Percentiles rank a stretch among this genome's conserved stretches.
These are phyloP conservation scores for Morpho achilles DNA, from an alignment of 2,888 invertebrate species.

Conservation along the genomic window DNA sequence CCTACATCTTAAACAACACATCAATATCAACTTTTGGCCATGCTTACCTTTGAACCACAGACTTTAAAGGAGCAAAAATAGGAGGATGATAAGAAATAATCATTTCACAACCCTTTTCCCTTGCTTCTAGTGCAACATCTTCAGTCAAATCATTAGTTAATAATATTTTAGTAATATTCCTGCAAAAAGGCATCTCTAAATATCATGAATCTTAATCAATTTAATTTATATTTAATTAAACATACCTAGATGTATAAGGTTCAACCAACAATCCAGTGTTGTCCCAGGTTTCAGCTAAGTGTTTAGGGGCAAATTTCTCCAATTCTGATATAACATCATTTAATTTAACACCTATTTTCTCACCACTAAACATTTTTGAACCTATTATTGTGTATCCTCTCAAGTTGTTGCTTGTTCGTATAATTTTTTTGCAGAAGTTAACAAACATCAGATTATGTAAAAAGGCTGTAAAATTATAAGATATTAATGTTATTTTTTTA, in stretches of 20 bases:
- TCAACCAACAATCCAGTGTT: constrained; percentile 96
- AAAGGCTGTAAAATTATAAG: constrained; percentile 1
- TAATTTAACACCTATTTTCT: constrained; percentile 64
- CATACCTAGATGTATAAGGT: constrained; percentile 80
- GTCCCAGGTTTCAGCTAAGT: constrained; percentile 93
- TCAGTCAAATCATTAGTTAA: constrained; percentile 96
- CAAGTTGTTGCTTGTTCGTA: constrained; percentile 34
- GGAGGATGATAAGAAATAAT: constrained; percentile 98
- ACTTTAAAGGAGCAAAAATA: constrained; percentile 91
- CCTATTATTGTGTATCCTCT: constrained; percentile 36
- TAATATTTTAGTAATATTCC: constrained; percentile 82
- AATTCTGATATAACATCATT: constrained; percentile 77
- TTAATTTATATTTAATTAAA: neutral
- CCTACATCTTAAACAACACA: too few species aligned
- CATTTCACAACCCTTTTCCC: constrained; percentile 83
- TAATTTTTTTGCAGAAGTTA: constrained; percentile 42
- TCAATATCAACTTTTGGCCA: too few species aligned
- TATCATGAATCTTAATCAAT: too few species aligned
- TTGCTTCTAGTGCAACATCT: constrained; percentile 90
- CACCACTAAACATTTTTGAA: constrained; percentile 50
- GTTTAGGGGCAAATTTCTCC: constrained; percentile 84
- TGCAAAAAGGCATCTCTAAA: constrained; percentile 38
- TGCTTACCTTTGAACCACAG: constrained; percentile 86
- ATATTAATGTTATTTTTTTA: neutral
- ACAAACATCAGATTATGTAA: constrained; percentile 50